Percentiles rank a stretch among this genome's conserved stretches.
Conservation (phyloP, 2,888 invertebrate species). For the Hipparchia sbordonii region DNA sequence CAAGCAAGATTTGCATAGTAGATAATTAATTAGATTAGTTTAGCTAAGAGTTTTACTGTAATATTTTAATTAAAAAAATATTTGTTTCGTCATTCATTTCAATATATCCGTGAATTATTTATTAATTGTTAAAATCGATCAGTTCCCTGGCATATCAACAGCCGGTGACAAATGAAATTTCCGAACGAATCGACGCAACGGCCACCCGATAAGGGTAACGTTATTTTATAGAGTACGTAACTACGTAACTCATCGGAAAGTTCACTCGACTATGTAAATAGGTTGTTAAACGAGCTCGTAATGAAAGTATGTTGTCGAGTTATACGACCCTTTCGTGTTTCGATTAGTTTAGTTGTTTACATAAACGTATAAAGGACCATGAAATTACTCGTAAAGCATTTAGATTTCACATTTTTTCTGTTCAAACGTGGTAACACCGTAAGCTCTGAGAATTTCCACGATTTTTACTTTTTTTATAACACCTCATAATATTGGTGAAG, state of each 20-base stretch:
- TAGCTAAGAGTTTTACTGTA: no score
- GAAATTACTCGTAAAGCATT: no score
- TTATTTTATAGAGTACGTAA: slow-evolving; percentile 11
- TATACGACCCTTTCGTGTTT: background rate
- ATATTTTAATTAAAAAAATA: no score
- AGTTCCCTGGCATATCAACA: slow-evolving; percentile 41
- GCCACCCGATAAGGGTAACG: slow-evolving; percentile 48
- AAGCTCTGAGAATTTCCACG: no score
- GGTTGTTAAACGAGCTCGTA: slow-evolving; percentile 1
- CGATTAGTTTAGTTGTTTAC: background rate
- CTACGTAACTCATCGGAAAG: slow-evolving; percentile 15
- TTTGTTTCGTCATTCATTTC: slow-evolving; percentile 17
- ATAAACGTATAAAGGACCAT: background rate
- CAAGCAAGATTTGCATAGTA: no score
- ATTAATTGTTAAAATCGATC: slow-evolving; percentile 48
- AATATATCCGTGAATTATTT: background rate
- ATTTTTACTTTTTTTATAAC: no score
- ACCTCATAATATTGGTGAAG: no score
- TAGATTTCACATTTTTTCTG: no score
- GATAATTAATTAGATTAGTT: no score
- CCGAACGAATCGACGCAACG: slow-evolving; percentile 47
- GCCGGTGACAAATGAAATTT: slow-evolving; percentile 62
- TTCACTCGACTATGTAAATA: slow-evolving; percentile 13
- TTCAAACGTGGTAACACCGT: no score
- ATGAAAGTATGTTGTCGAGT: slow-evolving; percentile 4